Base-by-base conservation (phyloP, 2,888 invertebrate species). In the Byasa hedistus region DNA sequence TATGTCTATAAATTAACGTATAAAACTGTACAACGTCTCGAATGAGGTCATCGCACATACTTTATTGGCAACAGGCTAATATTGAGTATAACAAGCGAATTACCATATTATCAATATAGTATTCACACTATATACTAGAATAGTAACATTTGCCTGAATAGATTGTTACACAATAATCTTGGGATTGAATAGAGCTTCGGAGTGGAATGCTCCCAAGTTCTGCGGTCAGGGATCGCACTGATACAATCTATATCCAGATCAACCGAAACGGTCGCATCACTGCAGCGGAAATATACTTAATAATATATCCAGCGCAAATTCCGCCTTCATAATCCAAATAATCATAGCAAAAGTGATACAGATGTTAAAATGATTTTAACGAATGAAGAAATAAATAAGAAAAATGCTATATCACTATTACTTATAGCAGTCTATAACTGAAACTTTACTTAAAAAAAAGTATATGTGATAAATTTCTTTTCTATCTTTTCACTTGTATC, bases 211-310 rank as follows among this genome's bases (percentile, higher is more conserved):
- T 57, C 32, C 57, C 22, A 39, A 32, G 12, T 24, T 36, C 24
- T 24, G 36, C 58, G 54, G 64, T 64, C 64, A 24, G 52, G 23
- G 57, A 57, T 52, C 52, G 52, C 36, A 52, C 39, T 58, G 48
- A 58, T 58, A 52, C 52, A 64, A 64, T 64, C 57, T 57, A 57
- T 58, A 39, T 51, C 51, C 21, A 5, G 27, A 21, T 22, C 12
- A 64, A 2, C 57, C 57, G 63, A 63, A 63, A 32, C 51, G 21
- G 57, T n/a, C 32, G 63, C 57, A 57, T 63, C 27, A 21, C 57
- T 56, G 56, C 56, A 12, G 27, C 56, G 32, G 32, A 32, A 10
- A 32, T 32, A 32, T 1, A 32, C 15, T 44, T 44, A 44, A 10
- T 10, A 44, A 44, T 44, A 44, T 44, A 19, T 44, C 32, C 10